Conservation (phyloP, 2,797 vertebrate genomes). For the Phoxinus dragarum region DNA sequence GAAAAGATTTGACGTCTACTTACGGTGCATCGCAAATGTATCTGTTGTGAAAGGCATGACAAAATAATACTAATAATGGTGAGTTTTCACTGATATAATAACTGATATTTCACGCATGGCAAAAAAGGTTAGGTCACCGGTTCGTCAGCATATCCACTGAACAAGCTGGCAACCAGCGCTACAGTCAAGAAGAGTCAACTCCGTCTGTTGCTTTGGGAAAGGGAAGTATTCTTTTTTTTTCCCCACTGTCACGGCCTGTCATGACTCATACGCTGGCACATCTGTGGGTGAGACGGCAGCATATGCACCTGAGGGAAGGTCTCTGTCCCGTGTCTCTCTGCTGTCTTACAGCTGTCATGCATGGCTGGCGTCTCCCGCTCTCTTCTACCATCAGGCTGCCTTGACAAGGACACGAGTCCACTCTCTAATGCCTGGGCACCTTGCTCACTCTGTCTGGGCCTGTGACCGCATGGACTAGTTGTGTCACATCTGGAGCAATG, state of each 20-base stretch:
- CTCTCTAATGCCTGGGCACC: conserved; percentile 53
- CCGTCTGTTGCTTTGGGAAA: conserved; percentile 8
- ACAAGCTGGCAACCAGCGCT: background rate
- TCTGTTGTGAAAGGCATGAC: background rate
- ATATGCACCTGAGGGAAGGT: conserved; percentile 38
- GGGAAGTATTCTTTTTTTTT: conserved; percentile 12
- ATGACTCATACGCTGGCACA: conserved; percentile 24
- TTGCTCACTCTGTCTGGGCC: conserved; percentile 39
- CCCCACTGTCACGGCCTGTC: background rate
- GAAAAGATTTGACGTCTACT: background rate
- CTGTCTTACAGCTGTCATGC: conserved; percentile 39
- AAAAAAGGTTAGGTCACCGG: background rate
- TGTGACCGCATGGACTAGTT: conserved; percentile 31
- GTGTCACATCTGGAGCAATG: conserved; percentile 29
- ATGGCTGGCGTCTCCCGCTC: background rate
- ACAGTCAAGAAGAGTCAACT: background rate
- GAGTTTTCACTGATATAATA: background rate
- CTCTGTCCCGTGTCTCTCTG: conserved; percentile 13
- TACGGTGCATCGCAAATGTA: background rate
- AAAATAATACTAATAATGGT: background rate
- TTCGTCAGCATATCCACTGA: background rate
- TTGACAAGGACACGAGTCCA: conserved; percentile 30
- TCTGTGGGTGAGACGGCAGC: conserved; percentile 30
- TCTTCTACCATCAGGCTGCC: conserved; percentile 21
- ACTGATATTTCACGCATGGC: background rate